phyloP scores from a whole-genome alignment of 2,113 vertebrate species.

The Equus przewalskii region DNA sequence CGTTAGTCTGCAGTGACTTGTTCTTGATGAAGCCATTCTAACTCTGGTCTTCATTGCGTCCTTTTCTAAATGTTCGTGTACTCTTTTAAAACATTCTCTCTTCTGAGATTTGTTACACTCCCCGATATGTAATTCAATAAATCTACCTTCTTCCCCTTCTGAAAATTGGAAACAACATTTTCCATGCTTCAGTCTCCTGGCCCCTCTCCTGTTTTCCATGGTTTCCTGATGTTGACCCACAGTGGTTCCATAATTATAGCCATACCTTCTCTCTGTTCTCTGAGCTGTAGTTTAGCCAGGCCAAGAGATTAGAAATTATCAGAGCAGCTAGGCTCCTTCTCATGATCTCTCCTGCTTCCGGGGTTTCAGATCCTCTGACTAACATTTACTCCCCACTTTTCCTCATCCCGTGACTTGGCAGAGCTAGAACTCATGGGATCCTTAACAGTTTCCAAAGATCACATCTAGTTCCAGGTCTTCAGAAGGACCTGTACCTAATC shows the following conservation, averaged over 20 bases:
- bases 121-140: constrained; percentile 47
- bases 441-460: neutral
- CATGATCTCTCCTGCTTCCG: neutral
- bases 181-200: constrained; percentile 56
- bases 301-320: constrained; percentile 7
- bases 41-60: neutral
- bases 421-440: neutral
- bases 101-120: constrained; percentile 31
- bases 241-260: constrained; percentile 46
- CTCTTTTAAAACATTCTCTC: neutral
- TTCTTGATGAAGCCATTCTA: neutral
- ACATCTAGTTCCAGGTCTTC: neutral
- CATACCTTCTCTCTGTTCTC: neutral
- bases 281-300: neutral
- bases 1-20: neutral
- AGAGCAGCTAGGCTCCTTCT: neutral
- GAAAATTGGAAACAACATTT: constrained; percentile 56
- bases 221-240: constrained; percentile 32
- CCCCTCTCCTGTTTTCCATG: constrained; percentile 61
- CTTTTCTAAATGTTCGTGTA: neutral
- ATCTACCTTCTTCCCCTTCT: constrained; percentile 32
- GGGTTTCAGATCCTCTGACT: neutral
- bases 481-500: neutral
- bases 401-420: neutral
- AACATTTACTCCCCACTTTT: neutral